Conservation (phyloP, 2,888 invertebrate species). For the Pandemis heparana region DNA sequence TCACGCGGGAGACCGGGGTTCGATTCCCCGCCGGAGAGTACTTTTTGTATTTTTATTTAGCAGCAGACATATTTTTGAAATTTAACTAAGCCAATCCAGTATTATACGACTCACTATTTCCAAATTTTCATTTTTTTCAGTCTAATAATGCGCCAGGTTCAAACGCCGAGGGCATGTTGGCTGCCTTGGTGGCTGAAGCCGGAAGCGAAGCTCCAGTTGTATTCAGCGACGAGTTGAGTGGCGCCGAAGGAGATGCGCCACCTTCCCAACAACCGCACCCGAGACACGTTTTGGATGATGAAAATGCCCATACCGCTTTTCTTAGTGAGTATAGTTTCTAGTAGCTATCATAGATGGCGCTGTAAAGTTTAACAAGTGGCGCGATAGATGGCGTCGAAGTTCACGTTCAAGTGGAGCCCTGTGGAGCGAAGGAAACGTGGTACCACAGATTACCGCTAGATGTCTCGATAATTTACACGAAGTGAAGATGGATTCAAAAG, state of each 20-base stretch:
- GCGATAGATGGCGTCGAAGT: slow-evolving; percentile 19
- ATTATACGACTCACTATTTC: neutral
- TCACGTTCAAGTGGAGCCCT: too few species aligned
- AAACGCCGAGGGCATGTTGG: slow-evolving; percentile 92
- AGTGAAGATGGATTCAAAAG: neutral
- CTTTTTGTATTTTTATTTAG: slow-evolving; percentile 39
- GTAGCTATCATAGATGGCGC: slow-evolving; percentile 18
- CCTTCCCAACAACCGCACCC: slow-evolving; percentile 89
- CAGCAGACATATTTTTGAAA: neutral
- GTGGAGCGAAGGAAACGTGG: neutral
- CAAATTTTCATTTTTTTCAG: slow-evolving; percentile 10
- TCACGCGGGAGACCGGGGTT: slow-evolving; percentile 61
- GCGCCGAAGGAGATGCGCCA: slow-evolving; percentile 63
- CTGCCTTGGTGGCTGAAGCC: slow-evolving; percentile 97
- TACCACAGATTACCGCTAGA: neutral
- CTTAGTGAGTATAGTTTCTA: slow-evolving; percentile 88
- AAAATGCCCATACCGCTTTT: slow-evolving; percentile 97
- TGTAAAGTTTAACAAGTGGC: neutral
- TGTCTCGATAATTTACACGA: neutral
- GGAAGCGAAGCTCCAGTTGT: slow-evolving; percentile 96
- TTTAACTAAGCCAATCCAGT: neutral
- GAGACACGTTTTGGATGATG: slow-evolving; percentile 93
- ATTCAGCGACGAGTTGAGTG: slow-evolving; percentile 96
- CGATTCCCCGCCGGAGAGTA: slow-evolving; percentile 63
- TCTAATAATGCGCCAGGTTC: slow-evolving; percentile 79